phyloP scores from a whole-genome alignment of 2,888 invertebrate species.

The Brachynemurus nebulosus region DNA sequence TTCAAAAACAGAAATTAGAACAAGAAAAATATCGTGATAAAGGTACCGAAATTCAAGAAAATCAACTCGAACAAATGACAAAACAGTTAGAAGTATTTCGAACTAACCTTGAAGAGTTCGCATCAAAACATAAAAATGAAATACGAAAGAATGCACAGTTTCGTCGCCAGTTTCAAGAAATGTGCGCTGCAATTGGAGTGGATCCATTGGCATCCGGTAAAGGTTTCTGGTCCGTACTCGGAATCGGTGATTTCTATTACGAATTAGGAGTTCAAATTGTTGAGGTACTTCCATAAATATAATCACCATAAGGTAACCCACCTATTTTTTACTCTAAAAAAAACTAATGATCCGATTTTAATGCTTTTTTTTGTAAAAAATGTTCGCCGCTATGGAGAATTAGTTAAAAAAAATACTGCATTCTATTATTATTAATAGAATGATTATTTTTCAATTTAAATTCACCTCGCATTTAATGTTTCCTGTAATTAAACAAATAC shows the following conservation, averaged over 20 bases:
- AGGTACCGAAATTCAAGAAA: slow-evolving; percentile 81
- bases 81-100: slow-evolving; percentile 89
- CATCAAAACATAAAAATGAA: slow-evolving; percentile 85
- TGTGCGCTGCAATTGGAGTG: slow-evolving; percentile 98
- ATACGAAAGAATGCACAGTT: slow-evolving; percentile 92
- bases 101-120: slow-evolving; percentile 87
- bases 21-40: slow-evolving; percentile 87
- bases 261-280: slow-evolving; percentile 96
- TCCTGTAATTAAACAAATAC: no score
- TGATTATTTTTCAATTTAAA: no score
- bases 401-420: no score
- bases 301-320: no score
- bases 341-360: no score
- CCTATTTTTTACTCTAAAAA: no score
- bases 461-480: no score
- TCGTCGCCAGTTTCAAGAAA: slow-evolving; percentile 91
- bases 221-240: slow-evolving; percentile 95
- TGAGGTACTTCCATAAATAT: no score
- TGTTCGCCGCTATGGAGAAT: no score
- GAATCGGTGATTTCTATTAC: slow-evolving; percentile 99
- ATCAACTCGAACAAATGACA: slow-evolving; percentile 84
- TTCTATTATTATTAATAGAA: no score
- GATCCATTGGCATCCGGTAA: slow-evolving; percentile 94
- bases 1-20: slow-evolving; percentile 73
- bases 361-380: no score